phyloP scores from a whole-genome alignment of 2,797 vertebrate species.

The Falco cherrug region DNA sequence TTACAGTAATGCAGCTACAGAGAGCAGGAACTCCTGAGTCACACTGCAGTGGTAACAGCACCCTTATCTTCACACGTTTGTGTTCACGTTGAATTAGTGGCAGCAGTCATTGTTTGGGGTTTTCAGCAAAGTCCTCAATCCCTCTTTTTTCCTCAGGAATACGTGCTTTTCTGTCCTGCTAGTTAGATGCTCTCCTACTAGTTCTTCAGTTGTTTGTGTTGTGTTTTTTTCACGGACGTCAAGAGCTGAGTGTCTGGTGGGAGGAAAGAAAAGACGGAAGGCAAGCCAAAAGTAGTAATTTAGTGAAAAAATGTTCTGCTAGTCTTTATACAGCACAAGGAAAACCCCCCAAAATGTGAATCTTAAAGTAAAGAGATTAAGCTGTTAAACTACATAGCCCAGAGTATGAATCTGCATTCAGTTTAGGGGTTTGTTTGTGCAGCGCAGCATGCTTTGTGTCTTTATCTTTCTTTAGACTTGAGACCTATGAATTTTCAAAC shows the following conservation, averaged over 20 bases:
- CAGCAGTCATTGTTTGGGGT: background rate
- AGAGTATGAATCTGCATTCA: conserved; percentile 16
- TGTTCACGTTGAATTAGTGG: background rate
- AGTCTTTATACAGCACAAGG: conserved; percentile 12
- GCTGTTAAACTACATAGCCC: conserved; percentile 33
- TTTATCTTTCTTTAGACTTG: conserved; percentile 39
- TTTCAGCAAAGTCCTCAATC: background rate
- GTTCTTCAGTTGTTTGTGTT: background rate
- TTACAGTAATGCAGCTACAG: background rate
- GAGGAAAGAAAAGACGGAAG: conserved; percentile 54
- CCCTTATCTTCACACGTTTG: background rate
- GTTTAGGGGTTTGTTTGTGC: conserved; percentile 16
- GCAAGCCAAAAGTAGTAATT: conserved; percentile 56
- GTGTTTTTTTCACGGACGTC: background rate
- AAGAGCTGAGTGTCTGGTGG: conserved; percentile 6
- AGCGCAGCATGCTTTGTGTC: background rate
- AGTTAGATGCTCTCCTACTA: background rate
- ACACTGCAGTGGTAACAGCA: background rate
- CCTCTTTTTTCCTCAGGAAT: background rate
- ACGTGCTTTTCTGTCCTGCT: background rate
- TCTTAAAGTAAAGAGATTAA: conserved; percentile 46
- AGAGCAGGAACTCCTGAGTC: background rate
- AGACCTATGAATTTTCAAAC: conserved; percentile 50
- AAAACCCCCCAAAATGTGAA: conserved; percentile 24
- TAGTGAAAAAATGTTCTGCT: conserved; percentile 9